phyloP scores from a whole-genome alignment of 2,797 vertebrate genomes.

The Sparidentex hasta region DNA sequence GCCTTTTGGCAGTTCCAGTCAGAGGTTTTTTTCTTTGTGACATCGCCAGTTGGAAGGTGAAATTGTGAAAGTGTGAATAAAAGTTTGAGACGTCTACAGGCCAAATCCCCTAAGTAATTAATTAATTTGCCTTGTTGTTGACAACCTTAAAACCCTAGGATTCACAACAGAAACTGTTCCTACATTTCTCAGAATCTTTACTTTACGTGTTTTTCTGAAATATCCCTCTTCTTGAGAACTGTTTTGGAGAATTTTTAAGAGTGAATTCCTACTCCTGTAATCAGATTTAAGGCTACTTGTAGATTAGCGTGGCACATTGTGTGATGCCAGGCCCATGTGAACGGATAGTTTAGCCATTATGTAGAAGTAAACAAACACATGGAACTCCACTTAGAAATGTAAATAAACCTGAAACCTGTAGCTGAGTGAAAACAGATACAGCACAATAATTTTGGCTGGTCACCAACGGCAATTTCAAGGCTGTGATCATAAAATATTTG shows the following conservation, averaged over 20 bases:
- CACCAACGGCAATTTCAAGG: background rate
- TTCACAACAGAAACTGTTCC: background rate
- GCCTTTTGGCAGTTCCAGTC: background rate
- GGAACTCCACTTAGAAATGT: constrained; percentile 16
- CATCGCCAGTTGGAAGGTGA: background rate
- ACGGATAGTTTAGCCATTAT: background rate
- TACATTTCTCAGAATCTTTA: background rate
- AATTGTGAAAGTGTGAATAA: background rate
- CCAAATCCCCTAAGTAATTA: background rate
- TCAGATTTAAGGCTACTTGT: background rate
- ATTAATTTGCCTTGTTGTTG: background rate
- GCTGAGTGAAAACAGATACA: background rate
- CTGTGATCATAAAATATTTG: constrained; percentile 31
- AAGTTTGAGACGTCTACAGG: background rate
- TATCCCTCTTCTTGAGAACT: background rate
- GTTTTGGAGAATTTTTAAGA: background rate
- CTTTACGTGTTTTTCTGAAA: background rate
- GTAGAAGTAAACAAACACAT: constrained; percentile 24
- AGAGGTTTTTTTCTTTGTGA: background rate
- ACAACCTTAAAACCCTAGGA: background rate
- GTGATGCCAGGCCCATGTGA: constrained; percentile 5
- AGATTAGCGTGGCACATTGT: background rate
- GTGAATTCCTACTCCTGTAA: background rate
- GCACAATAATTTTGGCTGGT: background rate
- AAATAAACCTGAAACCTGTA: constrained; percentile 27